Percentiles rank a stretch among this genome's conserved stretches.
Conservation (phyloP, 2,888 invertebrate species). For the Clivina fossor region DNA sequence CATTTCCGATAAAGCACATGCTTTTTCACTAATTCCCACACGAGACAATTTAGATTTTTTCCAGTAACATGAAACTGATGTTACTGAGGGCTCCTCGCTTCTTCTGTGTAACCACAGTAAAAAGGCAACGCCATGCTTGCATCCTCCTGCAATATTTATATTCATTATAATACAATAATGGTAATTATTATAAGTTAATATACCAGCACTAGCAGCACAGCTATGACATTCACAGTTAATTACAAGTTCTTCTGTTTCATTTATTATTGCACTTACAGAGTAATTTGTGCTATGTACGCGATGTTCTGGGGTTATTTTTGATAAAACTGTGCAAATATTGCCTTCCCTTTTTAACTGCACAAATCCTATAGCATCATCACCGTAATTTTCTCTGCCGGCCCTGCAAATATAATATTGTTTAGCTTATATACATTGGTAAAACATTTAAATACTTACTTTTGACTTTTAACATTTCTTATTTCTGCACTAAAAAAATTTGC, state of each 20-base stretch:
- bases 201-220: constrained; percentile 10
- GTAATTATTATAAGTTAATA: no score
- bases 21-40: no score
- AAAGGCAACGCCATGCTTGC: background rate
- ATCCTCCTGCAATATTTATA: constrained; percentile 2
- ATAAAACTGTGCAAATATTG: constrained; percentile 5
- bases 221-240: background rate
- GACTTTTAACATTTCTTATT: background rate
- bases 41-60: no score
- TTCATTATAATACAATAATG: no score
- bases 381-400: constrained; percentile 24
- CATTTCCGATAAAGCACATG: no score
- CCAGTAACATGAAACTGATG: constrained; percentile 2
- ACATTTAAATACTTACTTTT: background rate
- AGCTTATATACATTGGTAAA: no score
- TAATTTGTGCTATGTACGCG: background rate
- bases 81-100: background rate
- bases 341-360: constrained; percentile 10
- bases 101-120: background rate
- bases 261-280: background rate
- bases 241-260: background rate
- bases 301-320: constrained; percentile 4
- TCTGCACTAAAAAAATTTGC: background rate
- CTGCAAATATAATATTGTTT: no score
- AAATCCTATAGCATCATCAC: constrained; percentile 33